These are phyloP conservation scores for Himalopsyche phryganea DNA, from an alignment of 1,140 invertebrate species.

Conservation along the genomic window DNA sequence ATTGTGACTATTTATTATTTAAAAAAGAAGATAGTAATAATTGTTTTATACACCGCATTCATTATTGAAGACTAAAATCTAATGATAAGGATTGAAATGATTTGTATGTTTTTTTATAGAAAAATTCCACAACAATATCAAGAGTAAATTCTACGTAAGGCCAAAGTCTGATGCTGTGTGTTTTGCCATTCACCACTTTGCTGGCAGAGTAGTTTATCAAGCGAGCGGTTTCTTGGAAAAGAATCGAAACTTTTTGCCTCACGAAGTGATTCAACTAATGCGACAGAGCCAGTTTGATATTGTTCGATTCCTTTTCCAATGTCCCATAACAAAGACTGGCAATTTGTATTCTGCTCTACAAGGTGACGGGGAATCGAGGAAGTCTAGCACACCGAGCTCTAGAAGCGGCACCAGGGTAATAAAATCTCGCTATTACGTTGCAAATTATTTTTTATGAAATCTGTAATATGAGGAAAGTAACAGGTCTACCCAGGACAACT, in stretches of 20 bases:
- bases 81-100: no score
- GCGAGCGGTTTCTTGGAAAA: slow-evolving; percentile 77
- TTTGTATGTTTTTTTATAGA: slow-evolving; percentile 59
- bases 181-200: slow-evolving; percentile 74
- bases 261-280: slow-evolving; percentile 75
- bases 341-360: slow-evolving; percentile 64
- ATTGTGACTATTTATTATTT: no score
- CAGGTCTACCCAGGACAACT: no score
- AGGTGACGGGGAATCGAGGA: slow-evolving; percentile 51
- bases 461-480: no score
- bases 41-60: no score
- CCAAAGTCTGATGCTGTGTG: slow-evolving; percentile 73
- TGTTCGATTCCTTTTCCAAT: slow-evolving; percentile 74
- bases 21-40: no score
- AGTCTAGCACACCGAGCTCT: slow-evolving; percentile 43
- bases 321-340: slow-evolving; percentile 77
- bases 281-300: slow-evolving; percentile 69
- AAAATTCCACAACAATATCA: slow-evolving; percentile 79
- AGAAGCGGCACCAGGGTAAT: slow-evolving; percentile 41
- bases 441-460: no score
- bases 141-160: slow-evolving; percentile 70
- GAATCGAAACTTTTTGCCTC: slow-evolving; percentile 78
- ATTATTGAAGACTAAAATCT: no score
- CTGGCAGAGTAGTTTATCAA: slow-evolving; percentile 75
- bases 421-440: no score